A percentile compares a stretch with the other conserved stretches of the same genome.
These are phyloP conservation scores for Idaea biselata DNA, from an alignment of 2,888 invertebrate genomes.

Conservation along the genomic window DNA sequence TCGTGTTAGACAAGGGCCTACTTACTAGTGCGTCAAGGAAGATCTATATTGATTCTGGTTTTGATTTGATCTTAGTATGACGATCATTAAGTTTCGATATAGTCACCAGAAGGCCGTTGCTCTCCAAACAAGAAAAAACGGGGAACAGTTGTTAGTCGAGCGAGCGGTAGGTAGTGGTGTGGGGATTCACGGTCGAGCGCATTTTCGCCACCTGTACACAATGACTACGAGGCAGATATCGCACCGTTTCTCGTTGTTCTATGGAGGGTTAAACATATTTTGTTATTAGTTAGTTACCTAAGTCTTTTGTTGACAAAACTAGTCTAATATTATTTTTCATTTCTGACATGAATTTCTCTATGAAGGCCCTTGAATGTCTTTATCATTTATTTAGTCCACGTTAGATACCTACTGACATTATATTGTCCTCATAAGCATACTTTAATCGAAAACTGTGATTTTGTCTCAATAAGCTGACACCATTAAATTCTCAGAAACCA, in stretches of 20 bases:
- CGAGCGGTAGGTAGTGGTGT: constrained; percentile 44
- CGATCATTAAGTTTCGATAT: constrained; percentile 32
- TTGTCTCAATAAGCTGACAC: constrained; percentile 8
- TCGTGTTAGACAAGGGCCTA: background rate
- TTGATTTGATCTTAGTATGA: constrained; percentile 34
- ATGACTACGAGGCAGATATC: constrained; percentile 36
- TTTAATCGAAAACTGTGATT: constrained; percentile 11
- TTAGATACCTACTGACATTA: no score
- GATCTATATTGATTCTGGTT: background rate
- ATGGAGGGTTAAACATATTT: background rate
- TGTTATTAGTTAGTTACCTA: background rate
- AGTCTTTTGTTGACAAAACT: background rate
- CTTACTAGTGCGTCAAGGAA: background rate
- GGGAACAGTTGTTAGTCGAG: constrained; percentile 60
- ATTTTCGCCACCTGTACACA: constrained; percentile 61
- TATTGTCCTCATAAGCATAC: constrained; percentile 2
- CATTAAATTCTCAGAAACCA: constrained; percentile 5
- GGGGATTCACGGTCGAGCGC: constrained; percentile 75
- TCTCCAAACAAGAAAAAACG: constrained; percentile 64
- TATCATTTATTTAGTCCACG: no score
- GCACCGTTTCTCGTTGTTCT: constrained; percentile 30
- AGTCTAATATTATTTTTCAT: background rate
- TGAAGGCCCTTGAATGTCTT: no score
- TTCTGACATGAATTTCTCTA: no score
- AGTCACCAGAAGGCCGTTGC: constrained; percentile 51